Base-by-base conservation (phyloP, 1,140 invertebrate genomes). In the Drosophila baimaii region DNA sequence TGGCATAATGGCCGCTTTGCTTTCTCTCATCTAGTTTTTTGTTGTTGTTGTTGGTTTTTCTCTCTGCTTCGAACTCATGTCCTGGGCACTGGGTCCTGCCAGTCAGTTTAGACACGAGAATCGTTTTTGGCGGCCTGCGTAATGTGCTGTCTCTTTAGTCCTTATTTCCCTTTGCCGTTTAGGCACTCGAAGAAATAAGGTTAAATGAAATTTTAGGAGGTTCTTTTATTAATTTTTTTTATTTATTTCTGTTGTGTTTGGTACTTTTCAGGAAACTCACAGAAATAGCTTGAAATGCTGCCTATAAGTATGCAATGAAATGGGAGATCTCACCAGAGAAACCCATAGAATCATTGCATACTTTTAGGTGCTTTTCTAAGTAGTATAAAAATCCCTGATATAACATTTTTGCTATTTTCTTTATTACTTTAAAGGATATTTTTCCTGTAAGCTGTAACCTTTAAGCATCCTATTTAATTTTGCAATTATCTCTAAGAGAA, bases 71-170 rank as follows among this genome's bases (percentile, higher is more conserved):
- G 31, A 41, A 39, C 33, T 71, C 52, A 49, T 71, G 69, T 71
- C 66, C 65, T 71, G 65, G 65, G 21, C 19, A 21, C 35, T n/a
- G 41, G 25, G 2, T 70, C 43, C 52, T 71, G 69, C 33, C 66
- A 71, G 66, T 72, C 69, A 57, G 69, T 57, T 75, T 57, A 37
- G 71, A 75, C 71, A 75, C 70, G 57, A 74, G 70, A 75, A 75
- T 75, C 73, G 51, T 75, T 75, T 75, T 64, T 74, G 69, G 66
- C 66, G 65, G 69, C 69, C 46, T 71, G 65, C 68, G 68, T 71
- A 68, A 70, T 71, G 41, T 37, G 63, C 37, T 55, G 39, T 46
- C 51, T 25, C 27, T 29, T 55, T 46, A 27, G 19, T 33, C n/a
- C 35, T 25, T 39, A 43, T 8, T 23, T 29, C 13, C 15, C 29